Evolutionary conservation across 2,113 vertebrate genomes (phyloP).

Genomic region (Chaetodon auriga): DNA sequence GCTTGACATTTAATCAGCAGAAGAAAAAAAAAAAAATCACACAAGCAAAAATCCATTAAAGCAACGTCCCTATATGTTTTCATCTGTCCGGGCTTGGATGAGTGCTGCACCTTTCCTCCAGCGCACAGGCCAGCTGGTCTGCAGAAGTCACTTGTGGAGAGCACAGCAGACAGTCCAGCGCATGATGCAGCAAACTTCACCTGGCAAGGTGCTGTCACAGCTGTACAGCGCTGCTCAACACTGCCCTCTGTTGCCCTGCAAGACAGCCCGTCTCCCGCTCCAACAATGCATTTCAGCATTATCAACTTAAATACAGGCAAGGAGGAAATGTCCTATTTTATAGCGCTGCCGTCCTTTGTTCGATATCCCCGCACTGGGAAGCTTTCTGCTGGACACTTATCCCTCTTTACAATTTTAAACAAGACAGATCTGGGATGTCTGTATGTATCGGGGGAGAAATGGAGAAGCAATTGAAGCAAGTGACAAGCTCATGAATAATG

Average conservation of each 20-base stretch:
- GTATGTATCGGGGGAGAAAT: slow-evolving; percentile 6
- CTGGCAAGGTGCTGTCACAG: slow-evolving; percentile 58
- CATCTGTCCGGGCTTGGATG: neutral
- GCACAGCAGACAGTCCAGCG: neutral
- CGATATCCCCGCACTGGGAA: neutral
- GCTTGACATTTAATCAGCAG: slow-evolving; percentile 42
- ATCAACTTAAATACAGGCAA: slow-evolving; percentile 12
- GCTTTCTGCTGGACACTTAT: neutral
- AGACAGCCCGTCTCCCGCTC: slow-evolving; percentile 14
- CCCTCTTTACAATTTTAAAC: neutral
- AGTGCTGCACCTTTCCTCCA: slow-evolving; percentile 11
- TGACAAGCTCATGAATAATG: slow-evolving; percentile 48
- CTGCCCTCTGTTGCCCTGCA: slow-evolving; percentile 80
- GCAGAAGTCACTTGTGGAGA: neutral
- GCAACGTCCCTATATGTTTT: neutral
- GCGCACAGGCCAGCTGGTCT: neutral
- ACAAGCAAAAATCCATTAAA: slow-evolving; percentile 12
- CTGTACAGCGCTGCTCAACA: slow-evolving; percentile 75
- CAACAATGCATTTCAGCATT: slow-evolving; percentile 39
- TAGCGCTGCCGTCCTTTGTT: neutral
- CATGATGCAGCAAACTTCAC: slow-evolving; percentile 52
- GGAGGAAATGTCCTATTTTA: neutral
- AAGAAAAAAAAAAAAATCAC: neutral
- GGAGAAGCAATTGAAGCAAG: slow-evolving; percentile 37
- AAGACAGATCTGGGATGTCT: slow-evolving; percentile 13